A percentile compares a stretch with the other conserved stretches of the same genome.
These are phyloP conservation scores for Drosophila tsacasi DNA, from an alignment of 1,140 invertebrate species.

Conservation along the genomic window DNA sequence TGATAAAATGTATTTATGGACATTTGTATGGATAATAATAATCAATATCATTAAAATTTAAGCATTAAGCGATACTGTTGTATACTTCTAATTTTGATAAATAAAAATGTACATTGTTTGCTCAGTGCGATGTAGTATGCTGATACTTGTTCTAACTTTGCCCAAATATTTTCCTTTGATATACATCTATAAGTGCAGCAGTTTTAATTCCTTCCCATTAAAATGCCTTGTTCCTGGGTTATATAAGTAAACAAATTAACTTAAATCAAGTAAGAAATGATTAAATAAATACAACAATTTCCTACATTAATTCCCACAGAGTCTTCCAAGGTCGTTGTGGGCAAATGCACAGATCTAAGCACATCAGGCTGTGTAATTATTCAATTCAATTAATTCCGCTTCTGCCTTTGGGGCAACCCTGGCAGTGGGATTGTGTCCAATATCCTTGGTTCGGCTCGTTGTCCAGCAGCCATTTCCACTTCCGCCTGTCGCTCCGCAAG, in stretches of 20 bases:
- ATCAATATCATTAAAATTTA: not conserved
- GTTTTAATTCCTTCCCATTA: too few relatives aligned
- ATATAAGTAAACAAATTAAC: not conserved
- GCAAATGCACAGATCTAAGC: not conserved
- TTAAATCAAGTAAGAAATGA: not conserved
- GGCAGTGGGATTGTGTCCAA: constrained; percentile 20
- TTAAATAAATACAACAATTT: not conserved
- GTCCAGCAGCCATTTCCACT: constrained; percentile 74
- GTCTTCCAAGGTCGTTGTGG: not conserved
- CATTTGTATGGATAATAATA: not conserved
- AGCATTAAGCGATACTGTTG: not conserved
- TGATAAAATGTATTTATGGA: too few relatives aligned
- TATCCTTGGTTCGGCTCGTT: constrained; percentile 19
- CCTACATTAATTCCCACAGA: not conserved
- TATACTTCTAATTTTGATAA: not conserved
- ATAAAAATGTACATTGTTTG: not conserved
- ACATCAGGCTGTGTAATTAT: constrained; percentile 66
- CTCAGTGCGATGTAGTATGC: too few relatives aligned
- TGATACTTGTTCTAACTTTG: not conserved
- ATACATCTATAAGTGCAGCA: not conserved
- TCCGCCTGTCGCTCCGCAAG: constrained; percentile 62
- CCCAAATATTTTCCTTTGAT: not conserved
- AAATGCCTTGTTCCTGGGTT: not conserved
- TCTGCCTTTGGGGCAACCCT: constrained; percentile 49
- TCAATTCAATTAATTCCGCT: constrained; percentile 83